Conservation (phyloP, 2,797 vertebrate genomes). For the Steatocranus sp. region DNA sequence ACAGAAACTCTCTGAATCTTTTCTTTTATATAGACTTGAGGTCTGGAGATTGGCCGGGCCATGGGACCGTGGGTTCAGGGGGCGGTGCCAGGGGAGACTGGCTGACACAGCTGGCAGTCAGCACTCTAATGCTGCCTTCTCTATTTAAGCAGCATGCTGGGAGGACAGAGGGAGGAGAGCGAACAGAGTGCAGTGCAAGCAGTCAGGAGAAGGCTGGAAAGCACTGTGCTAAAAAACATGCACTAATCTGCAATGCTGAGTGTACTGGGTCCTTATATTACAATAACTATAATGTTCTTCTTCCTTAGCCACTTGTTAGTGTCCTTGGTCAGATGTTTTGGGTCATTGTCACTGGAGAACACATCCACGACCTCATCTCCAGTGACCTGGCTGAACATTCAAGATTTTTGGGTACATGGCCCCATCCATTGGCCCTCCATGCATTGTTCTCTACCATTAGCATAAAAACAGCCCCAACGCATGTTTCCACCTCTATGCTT, state of each 20-base stretch:
- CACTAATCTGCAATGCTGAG: not conserved
- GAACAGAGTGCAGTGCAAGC: too few species aligned
- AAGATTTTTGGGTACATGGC: rapidly evolving
- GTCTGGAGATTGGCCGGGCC: not conserved
- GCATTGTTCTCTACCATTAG: not conserved
- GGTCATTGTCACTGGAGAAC: not conserved
- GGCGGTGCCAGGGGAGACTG: not conserved
- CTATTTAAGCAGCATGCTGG: not conserved
- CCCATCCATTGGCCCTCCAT: not conserved
- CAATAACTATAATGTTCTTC: not conserved
- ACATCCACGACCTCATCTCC: not conserved
- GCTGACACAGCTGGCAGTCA: not conserved
- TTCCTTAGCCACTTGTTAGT: not conserved
- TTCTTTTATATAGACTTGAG: not conserved
- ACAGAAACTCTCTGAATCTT: not conserved
- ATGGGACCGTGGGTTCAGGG: not conserved
- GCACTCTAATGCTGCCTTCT: not conserved
- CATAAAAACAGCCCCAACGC: not conserved
- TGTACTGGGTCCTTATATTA: not conserved
- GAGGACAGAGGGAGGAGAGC: not conserved
- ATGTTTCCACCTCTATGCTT: not conserved
- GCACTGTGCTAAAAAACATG: not conserved
- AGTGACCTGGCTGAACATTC: not conserved
- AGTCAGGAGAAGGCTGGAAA: too few species aligned
- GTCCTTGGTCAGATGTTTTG: not conserved